A percentile compares a stretch with the other conserved stretches of the same genome.
phyloP scores from a whole-genome alignment of 2,113 vertebrate genomes.

The Cathartes aura region DNA sequence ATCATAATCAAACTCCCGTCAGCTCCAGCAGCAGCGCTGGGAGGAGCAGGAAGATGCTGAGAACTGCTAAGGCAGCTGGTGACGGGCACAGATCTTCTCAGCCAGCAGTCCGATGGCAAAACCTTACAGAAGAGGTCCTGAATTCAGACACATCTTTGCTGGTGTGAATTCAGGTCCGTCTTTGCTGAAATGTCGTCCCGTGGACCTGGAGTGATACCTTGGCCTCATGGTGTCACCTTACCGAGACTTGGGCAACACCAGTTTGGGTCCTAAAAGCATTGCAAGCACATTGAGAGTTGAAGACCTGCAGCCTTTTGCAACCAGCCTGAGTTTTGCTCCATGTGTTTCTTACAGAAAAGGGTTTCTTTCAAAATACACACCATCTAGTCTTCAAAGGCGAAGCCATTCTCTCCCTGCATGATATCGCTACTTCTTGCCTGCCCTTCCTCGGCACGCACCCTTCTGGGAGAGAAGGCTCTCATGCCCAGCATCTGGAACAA shows the following conservation, averaged over 20 bases:
- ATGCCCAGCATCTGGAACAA: neutral
- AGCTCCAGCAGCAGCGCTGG: neutral
- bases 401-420: accelerated
- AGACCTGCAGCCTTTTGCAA: neutral
- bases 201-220: neutral
- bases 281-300: neutral
- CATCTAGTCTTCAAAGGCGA: accelerated
- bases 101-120: neutral
- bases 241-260: neutral
- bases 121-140: neutral
- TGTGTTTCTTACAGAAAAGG: neutral
- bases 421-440: neutral
- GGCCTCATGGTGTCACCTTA: neutral
- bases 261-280: neutral
- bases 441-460: neutral
- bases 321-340: neutral
- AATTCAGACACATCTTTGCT: neutral
- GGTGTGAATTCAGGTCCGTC: neutral
- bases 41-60: neutral
- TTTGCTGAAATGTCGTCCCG: neutral
- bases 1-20: neutral
- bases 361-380: neutral
- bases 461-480: neutral
- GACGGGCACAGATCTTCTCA: neutral
- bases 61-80: neutral